A percentile compares a stretch with the other conserved stretches of the same genome.
phyloP scores from a whole-genome alignment of 30 jellyfish, hydroid and myxozoan species.

The Mastigias papua region DNA sequence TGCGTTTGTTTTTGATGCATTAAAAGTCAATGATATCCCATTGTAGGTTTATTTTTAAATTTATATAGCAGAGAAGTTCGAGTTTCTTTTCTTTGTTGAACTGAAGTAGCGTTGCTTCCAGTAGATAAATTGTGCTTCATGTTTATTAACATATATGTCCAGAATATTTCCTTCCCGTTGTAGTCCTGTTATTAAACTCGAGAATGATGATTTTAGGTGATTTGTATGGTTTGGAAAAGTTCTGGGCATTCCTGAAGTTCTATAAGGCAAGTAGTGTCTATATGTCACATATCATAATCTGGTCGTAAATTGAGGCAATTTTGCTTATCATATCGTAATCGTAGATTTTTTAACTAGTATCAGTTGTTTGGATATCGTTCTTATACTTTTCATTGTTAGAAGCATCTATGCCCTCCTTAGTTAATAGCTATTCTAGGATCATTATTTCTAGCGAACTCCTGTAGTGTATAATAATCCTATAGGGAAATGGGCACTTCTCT shows the following conservation, averaged over 20 bases:
- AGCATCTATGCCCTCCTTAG: too few species aligned
- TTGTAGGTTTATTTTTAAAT: not conserved
- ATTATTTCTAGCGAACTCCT: too few species aligned
- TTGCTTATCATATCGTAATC: too few species aligned
- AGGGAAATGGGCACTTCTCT: too few species aligned
- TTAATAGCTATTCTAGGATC: too few species aligned
- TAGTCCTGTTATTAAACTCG: not conserved
- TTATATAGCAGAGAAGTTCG: not conserved
- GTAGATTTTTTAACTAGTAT: too few species aligned
- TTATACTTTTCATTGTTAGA: too few species aligned
- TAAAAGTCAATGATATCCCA: not conserved
- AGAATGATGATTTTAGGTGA: constrained; percentile 50
- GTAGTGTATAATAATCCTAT: too few species aligned
- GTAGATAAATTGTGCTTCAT: not conserved
- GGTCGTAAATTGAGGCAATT: not conserved
- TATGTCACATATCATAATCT: not conserved
- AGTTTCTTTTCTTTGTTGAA: not conserved
- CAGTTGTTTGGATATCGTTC: too few species aligned
- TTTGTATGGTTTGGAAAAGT: constrained; percentile 96
- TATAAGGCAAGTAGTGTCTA: constrained; percentile 67
- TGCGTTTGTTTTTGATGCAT: too few species aligned
- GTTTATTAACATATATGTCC: too few species aligned
- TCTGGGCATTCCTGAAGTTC: constrained; percentile 98
- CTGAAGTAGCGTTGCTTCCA: not conserved
- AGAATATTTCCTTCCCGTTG: not conserved